Evolutionary conservation across 1,140 invertebrate species (phyloP), one percentile per base, ranked within the genome.

Genomic region (Coboldia fuscipes): DNA sequence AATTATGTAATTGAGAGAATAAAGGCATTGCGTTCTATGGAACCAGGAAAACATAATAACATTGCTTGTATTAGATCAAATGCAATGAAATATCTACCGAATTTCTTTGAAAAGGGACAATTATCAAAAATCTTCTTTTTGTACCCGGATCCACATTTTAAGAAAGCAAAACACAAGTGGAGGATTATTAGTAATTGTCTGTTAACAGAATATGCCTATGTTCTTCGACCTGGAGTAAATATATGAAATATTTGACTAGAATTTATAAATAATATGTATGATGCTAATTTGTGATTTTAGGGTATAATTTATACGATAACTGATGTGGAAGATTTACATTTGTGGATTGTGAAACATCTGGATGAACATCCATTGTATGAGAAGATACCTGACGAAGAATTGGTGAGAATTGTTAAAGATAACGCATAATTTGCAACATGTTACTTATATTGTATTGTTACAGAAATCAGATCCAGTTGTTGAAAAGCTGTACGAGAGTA

Each of bases 91-190:
- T 85, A 84, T 65, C 66, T 99, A 39, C 90, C 92, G 22, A 97
- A 97, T 57, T 98, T 80, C 60, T 98, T 99, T 51, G 49, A 63
- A 23, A 97, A 97, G 66, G 85, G 75, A 39, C 66, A 98, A 77
- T 60, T 99, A 12, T 75, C 77, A 39, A 98, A 98, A 62, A 92
- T 99, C 75, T 99, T 99, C 58, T 97, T 99, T 52, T 61, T 99
- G n/a, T 99, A 96, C 58, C 96, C 96, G 19, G 96, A 99, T 66
- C 96, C 96, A 23, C 96, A 99, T 65, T 99, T 99, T 56, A 99
- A 99, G 57, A 94, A 85, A 47, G 75, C 86, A 1, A 99, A 99
- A 62, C 89, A 97, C 50, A 99, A 98, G 61, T 99, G 94, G 94
- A 68, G 96, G 39, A 98, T 99, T 31, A 93, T 98, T 41, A 97